These are phyloP conservation scores for Melopsittacus undulatus DNA, from an alignment of 2,797 vertebrate species.

Conservation along the genomic window DNA sequence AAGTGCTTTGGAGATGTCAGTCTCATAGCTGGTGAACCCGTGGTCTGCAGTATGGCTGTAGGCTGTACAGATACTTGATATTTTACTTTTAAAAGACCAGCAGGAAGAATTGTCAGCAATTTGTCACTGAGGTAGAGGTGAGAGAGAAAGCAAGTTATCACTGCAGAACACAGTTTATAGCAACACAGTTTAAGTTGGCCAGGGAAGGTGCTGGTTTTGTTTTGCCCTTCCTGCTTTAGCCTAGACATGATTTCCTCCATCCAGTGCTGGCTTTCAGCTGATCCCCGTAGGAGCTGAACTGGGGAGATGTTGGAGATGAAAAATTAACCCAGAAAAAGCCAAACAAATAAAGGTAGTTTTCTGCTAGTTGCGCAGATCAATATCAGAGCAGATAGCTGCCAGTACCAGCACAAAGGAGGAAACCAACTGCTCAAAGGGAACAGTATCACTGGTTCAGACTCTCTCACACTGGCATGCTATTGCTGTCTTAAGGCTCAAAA, in stretches of 20 bases:
- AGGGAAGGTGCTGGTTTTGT: not conserved
- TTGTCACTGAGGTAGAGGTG: not conserved
- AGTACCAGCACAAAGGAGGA: not conserved
- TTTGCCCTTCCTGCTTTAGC: not conserved
- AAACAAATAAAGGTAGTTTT: not conserved
- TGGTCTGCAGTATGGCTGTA: not conserved
- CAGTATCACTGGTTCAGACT: not conserved
- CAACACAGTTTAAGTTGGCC: not conserved
- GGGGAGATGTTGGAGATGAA: not conserved
- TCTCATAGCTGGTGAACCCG: accelerated
- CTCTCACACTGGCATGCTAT: accelerated
- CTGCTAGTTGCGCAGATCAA: not conserved
- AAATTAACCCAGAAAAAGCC: not conserved
- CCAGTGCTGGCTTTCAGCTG: not conserved
- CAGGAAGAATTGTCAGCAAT: not conserved
- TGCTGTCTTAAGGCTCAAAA: not conserved
- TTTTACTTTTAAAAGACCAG: not conserved
- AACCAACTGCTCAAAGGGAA: accelerated
- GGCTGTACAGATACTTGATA: not conserved
- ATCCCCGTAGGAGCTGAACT: too few relatives aligned
- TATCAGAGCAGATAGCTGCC: not conserved
- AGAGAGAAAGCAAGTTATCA: not conserved
- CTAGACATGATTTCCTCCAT: not conserved
- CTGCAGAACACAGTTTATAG: not conserved
- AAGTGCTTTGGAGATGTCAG: not conserved